Percentiles rank a stretch among this genome's conserved stretches.
Conservation (phyloP, 2,888 invertebrate species). For the Drosophila formosana region DNA sequence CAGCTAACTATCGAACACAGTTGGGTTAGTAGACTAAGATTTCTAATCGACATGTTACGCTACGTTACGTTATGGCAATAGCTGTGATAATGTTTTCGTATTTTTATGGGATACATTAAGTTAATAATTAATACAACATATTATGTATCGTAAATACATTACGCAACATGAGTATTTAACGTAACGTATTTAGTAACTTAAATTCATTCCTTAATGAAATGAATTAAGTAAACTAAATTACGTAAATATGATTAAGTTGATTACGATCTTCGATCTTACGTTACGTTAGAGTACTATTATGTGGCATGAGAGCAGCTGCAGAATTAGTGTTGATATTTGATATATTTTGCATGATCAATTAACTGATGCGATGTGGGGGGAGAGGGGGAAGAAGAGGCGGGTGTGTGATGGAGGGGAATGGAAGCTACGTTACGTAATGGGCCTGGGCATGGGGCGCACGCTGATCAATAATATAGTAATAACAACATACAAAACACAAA, state of each 20-base stretch:
- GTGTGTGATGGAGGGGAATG: neutral
- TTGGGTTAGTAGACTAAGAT: slow-evolving; percentile 27
- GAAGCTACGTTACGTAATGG: slow-evolving; percentile 28
- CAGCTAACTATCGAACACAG: slow-evolving; percentile 15
- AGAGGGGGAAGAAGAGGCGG: neutral
- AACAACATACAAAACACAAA: slow-evolving; percentile 13
- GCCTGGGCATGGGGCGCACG: slow-evolving; percentile 15
- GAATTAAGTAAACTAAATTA: too few relatives aligned
- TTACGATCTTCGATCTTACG: neutral
- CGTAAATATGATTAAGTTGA: neutral
- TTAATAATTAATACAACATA: too few relatives aligned
- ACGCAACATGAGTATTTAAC: too few relatives aligned
- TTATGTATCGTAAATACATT: too few relatives aligned
- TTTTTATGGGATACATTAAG: too few relatives aligned
- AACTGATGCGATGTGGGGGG: slow-evolving; percentile 14
- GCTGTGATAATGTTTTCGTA: too few relatives aligned
- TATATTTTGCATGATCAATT: slow-evolving; percentile 26
- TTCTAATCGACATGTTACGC: too few relatives aligned
- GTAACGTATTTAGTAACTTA: too few relatives aligned
- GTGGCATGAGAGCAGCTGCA: slow-evolving; percentile 29
- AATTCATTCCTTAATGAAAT: too few relatives aligned
- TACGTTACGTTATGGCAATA: too few relatives aligned
- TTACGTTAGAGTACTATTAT: slow-evolving; percentile 17
- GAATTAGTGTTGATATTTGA: slow-evolving; percentile 29
- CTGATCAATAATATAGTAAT: slow-evolving; percentile 22